Base-by-base conservation (phyloP, 2,888 invertebrate genomes). In the Diaphora mendica region DNA sequence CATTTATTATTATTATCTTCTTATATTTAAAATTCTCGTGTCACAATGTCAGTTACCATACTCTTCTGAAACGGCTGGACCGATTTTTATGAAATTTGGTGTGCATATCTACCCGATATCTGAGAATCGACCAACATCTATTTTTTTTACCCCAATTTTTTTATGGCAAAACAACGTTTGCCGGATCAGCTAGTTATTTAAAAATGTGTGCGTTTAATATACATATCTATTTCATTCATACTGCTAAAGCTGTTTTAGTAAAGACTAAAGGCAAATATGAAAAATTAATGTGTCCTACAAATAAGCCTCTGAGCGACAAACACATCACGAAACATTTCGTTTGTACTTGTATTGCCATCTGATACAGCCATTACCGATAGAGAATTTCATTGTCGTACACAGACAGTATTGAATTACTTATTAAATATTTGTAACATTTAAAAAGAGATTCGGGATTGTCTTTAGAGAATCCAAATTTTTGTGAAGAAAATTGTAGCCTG, bases 361-460 rank as follows among this genome's bases (percentile, higher is more conserved):
- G 51, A 68, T 51, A 68, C 51, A 15, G 33, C 68, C 68, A 68
- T 68, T 68, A 68, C 33, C 33, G 35, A 17, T 23, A 51, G 33
- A 68, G n/a, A 35, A 35, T 35, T 35, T 33, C 33, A 42, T n/a
- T 68, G 4, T 33, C n/a, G 23, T 51, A 23, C 55, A 33, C 20
- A 26, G 15, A 67, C 64, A 42, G 9, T 55, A 55, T 55, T 23
- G 11, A 55, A n/a, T 55, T n/a, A 55, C n/a, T 55, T 55, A 23
- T 51, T 51, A 51, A 51, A 51, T 51, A 51, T 2, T 8, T 23
- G 23, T 20, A 23, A 3, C 44, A 66, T 39, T 42, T 39, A 26
- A 59, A 35, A 39, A 5, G 39, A 42, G 4, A 66, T 66, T 26
- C 23, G 20, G 44, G 15, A 39, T n/a, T 65, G 23, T 65, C 64